phyloP scores from a whole-genome alignment of 2,888 invertebrate species.

The Frankliniella fusca region DNA sequence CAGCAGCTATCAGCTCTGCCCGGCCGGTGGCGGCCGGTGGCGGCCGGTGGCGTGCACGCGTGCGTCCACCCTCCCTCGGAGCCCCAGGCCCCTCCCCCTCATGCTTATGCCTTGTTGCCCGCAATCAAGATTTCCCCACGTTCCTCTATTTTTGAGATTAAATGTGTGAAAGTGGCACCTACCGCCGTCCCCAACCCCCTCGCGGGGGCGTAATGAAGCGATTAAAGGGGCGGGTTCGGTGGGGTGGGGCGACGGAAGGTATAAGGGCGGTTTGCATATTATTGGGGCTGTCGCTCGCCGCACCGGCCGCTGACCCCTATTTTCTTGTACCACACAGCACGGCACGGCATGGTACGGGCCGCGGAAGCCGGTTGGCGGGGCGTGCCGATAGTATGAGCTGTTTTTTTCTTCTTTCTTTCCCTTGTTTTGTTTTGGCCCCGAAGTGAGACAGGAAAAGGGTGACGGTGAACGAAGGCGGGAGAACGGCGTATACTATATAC shows the following conservation, averaged over 20 bases:
- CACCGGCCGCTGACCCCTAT: neutral
- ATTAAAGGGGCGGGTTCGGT: constrained; percentile 1
- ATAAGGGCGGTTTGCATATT: neutral
- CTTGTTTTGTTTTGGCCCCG: too few relatives aligned
- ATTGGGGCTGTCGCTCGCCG: neutral
- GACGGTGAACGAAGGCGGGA: too few relatives aligned
- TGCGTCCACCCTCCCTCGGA: neutral
- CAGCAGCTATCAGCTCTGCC: too few relatives aligned
- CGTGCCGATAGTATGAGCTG: too few relatives aligned
- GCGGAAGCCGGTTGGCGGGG: too few relatives aligned
- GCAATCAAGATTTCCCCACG: neutral
- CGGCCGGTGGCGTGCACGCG: neutral
- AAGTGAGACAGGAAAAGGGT: too few relatives aligned
- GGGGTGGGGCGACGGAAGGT: neutral
- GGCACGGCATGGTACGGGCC: too few relatives aligned
- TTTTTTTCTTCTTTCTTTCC: too few relatives aligned
- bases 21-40: neutral
- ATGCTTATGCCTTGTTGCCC: neutral
- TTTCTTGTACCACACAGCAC: too few relatives aligned
- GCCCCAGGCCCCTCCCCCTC: neutral
- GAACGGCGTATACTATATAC: too few relatives aligned
- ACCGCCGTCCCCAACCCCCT: neutral
- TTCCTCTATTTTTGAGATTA: neutral
- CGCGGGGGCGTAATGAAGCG: constrained; percentile 23
- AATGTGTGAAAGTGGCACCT: constrained; percentile 22